A percentile compares a stretch with the other conserved stretches of the same genome.
phyloP scores from a whole-genome alignment of 2,888 invertebrate species.

The Ditylenchus weischeri region DNA sequence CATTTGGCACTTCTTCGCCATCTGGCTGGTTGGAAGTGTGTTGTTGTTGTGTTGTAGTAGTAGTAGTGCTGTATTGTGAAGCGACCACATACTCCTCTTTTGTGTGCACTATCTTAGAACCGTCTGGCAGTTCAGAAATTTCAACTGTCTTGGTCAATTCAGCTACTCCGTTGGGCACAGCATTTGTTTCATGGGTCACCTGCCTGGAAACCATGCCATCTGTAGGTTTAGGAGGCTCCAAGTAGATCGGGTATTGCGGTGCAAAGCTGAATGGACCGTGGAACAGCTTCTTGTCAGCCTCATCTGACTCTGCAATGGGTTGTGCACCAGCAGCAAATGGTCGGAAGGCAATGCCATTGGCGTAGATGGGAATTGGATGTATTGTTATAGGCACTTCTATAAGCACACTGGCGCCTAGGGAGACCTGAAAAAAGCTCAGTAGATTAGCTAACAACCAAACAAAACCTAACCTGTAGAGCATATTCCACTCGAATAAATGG shows the following conservation, averaged over 20 bases:
- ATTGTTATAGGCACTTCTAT: conserved; percentile 34
- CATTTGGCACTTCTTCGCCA: background rate
- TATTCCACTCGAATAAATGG: conserved; percentile 34
- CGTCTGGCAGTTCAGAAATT: conserved; percentile 24
- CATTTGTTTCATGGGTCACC: conserved; percentile 6
- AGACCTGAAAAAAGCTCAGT: conserved; percentile 21
- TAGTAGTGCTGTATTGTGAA: no score
- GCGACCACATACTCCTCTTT: conserved; percentile 26
- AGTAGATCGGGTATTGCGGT: conserved; percentile 30
- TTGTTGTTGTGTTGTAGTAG: no score
- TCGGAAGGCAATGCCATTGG: conserved; percentile 25
- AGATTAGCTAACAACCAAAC: background rate
- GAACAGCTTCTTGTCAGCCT: conserved; percentile 30
- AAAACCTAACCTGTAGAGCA: conserved; percentile 27
- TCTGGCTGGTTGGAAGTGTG: background rate
- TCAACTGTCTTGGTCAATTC: conserved; percentile 23
- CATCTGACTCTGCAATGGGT: conserved; percentile 32
- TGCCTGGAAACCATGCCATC: conserved; percentile 5
- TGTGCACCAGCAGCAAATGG: conserved; percentile 36
- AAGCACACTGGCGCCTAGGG: conserved; percentile 30
- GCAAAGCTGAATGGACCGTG: conserved; percentile 29
- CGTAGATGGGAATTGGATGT: conserved; percentile 37
- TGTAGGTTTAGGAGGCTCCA: background rate
- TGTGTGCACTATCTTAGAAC: conserved; percentile 16
- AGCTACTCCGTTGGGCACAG: conserved; percentile 26